These are phyloP conservation scores for Gryllus longicercus DNA, from an alignment of 2,888 invertebrate genomes.

Conservation along the genomic window DNA sequence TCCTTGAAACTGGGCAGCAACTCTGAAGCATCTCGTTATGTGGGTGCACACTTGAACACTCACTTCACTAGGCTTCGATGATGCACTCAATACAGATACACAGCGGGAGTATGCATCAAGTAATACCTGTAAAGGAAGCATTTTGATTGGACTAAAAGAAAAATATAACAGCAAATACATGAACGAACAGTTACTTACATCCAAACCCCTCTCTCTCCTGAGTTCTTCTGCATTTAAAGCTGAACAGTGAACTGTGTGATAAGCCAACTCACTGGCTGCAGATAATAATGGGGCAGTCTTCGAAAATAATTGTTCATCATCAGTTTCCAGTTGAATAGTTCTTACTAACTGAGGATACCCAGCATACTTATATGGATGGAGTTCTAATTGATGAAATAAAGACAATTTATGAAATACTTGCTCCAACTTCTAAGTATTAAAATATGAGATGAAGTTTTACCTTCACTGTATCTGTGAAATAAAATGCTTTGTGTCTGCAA, in stretches of 20 bases:
- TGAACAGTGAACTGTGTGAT: slow-evolving; percentile 94
- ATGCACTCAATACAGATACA: slow-evolving; percentile 80
- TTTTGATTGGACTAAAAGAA: no score
- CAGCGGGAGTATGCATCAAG: slow-evolving; percentile 92
- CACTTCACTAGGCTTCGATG: slow-evolving; percentile 72
- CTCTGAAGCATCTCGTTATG: slow-evolving; percentile 89
- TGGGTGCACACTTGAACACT: slow-evolving; percentile 89
- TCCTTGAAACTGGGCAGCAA: slow-evolving; percentile 88
- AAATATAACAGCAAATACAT: not conserved
- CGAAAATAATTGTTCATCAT: slow-evolving; percentile 88
- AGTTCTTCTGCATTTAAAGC: slow-evolving; percentile 97
- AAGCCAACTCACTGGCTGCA: slow-evolving; percentile 91
- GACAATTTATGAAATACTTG: slow-evolving; percentile 35
- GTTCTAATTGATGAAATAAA: slow-evolving; percentile 53
- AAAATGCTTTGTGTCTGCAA: slow-evolving; percentile 91
- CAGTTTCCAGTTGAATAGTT: slow-evolving; percentile 90
- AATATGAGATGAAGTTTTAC: not conserved
- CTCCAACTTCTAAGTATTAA: slow-evolving; percentile 18
- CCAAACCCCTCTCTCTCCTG: slow-evolving; percentile 87
- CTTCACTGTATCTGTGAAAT: slow-evolving; percentile 84
- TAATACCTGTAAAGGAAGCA: slow-evolving; percentile 55
- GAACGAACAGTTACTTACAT: slow-evolving; percentile 52
- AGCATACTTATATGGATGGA: slow-evolving; percentile 96
- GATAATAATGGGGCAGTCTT: slow-evolving; percentile 78
- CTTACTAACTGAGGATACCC: slow-evolving; percentile 96